A percentile compares a stretch with the other conserved stretches of the same genome.
Evolutionary conservation across 2,888 invertebrate species (phyloP).

Genomic region (Epirrhoe tristata): DNA sequence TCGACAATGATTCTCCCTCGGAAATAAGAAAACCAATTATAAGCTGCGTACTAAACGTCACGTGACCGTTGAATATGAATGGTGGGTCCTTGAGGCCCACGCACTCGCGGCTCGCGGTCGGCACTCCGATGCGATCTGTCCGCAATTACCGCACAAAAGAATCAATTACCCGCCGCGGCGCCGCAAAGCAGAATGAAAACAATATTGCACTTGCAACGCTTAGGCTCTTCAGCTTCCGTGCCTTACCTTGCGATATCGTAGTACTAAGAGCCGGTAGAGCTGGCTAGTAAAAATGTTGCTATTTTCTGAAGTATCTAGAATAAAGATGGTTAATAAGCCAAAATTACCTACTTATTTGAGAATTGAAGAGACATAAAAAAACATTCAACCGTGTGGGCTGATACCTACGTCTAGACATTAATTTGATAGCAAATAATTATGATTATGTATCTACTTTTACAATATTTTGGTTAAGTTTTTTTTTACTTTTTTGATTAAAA

Average conservation of each 20-base stretch:
- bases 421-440: no score
- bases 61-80: constrained; percentile 68
- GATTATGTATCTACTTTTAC: no score
- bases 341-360: no score
- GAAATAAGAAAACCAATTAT: constrained; percentile 70
- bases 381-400: no score
- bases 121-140: constrained; percentile 65
- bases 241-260: constrained; percentile 59
- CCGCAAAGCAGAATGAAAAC: constrained; percentile 68
- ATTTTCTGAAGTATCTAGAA: no score
- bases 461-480: no score
- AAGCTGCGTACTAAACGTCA: constrained; percentile 61
- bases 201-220: constrained; percentile 72
- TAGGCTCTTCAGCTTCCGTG: constrained; percentile 69
- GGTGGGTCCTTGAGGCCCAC: constrained; percentile 45
- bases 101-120: constrained; percentile 42
- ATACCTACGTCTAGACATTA: no score
- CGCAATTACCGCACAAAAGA: constrained; percentile 79
- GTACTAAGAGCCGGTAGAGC: constrained; percentile 50
- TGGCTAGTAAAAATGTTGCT: constrained; percentile 20
- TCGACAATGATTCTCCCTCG: constrained; percentile 46
- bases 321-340: no score
- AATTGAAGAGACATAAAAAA: no score
- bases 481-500: no score
- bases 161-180: constrained; percentile 71